Percentiles rank a stretch among this genome's conserved stretches.
phyloP scores from a whole-genome alignment of 53 echinoderm and acorn worm genomes.

The Mesocentrotus franciscanus region DNA sequence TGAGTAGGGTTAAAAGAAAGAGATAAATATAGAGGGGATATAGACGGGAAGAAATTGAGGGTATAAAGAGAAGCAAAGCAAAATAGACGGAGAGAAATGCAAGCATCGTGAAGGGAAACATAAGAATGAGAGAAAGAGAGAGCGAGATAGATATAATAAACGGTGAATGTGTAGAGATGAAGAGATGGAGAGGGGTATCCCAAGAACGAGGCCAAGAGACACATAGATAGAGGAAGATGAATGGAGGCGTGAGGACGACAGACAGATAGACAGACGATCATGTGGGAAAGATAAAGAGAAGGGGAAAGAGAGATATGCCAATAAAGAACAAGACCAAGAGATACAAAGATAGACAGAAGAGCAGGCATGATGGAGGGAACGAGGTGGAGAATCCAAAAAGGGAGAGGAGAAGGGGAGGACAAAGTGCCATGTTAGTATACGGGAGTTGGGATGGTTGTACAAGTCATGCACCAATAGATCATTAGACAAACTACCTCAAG shows the following conservation, averaged over 20 bases:
- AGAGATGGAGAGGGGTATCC: no score
- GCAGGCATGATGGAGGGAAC: not conserved
- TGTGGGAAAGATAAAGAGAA: not conserved
- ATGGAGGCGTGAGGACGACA: not conserved
- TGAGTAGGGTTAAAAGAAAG: no score
- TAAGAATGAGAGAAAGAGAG: not conserved
- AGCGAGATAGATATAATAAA: not conserved
- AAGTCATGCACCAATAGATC: slow-evolving; percentile 20
- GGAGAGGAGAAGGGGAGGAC: slow-evolving; percentile 45
- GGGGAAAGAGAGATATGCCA: slow-evolving; percentile 11
- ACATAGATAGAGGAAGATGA: not conserved
- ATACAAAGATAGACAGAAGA: not conserved
- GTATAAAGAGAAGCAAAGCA: not conserved
- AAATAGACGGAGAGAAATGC: not conserved
- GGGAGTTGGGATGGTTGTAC: slow-evolving; percentile 48
- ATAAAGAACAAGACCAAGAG: slow-evolving; percentile 22
- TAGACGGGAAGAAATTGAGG: no score
- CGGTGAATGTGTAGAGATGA: no score
- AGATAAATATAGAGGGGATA: no score
- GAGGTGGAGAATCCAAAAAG: slow-evolving; percentile 13
- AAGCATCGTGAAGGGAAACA: not conserved
- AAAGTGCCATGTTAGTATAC: slow-evolving; percentile 63
- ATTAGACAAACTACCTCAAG: not conserved
- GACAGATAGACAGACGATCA: not conserved
- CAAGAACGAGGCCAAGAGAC: not conserved